Evolutionary conservation across 2,888 invertebrate species (phyloP).

Genomic region (Norana najaformis): DNA sequence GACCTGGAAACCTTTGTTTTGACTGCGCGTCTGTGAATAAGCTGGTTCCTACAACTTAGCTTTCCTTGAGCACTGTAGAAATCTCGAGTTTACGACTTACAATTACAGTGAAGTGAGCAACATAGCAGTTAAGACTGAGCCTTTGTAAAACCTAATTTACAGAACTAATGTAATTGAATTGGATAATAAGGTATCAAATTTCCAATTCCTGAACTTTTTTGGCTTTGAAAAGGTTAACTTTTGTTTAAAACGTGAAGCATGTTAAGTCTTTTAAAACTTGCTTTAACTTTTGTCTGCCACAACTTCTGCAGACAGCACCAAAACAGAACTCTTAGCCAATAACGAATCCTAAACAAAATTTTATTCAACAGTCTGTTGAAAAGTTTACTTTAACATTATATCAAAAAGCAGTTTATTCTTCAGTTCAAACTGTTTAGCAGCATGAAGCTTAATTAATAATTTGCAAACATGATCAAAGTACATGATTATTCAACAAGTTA

Average conservation of each 20-base stretch:
- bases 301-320: neutral
- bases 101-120: neutral
- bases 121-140: neutral
- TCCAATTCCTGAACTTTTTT: neutral
- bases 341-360: neutral
- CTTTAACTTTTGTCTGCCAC: no score
- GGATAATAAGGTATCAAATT: neutral
- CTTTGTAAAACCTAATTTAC: neutral
- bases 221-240: neutral
- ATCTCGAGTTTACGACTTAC: no score
- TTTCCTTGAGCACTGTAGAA: no score
- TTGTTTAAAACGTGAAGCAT: neutral
- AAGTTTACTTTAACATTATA: neutral
- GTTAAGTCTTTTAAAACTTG: neutral
- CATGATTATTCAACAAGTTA: neutral
- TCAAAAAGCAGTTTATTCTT: neutral
- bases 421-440: neutral
- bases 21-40: no score
- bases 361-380: neutral
- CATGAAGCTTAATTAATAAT: neutral
- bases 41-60: no score
- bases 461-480: neutral
- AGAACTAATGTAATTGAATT: neutral
- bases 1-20: no score
- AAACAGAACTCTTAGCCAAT: neutral